A percentile compares a stretch with the other conserved stretches of the same genome.
Conservation (phyloP, 2,888 invertebrate species). For the Lissonota sp. region DNA sequence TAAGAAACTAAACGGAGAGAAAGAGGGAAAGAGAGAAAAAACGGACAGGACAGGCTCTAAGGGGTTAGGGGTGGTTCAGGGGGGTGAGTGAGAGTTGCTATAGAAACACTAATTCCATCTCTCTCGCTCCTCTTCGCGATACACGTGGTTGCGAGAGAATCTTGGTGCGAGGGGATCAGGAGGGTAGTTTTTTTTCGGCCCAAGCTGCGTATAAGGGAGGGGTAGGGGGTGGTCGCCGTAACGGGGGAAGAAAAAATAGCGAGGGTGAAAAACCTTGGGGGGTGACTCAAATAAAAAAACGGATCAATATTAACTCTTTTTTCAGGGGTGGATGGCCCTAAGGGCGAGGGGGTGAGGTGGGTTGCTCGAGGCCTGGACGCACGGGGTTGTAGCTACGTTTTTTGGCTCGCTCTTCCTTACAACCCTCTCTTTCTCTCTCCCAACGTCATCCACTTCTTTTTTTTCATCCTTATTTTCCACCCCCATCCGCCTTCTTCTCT, state of each 20-base stretch:
- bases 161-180: slow-evolving; percentile 37
- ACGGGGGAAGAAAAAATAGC: slow-evolving; percentile 83
- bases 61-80: background rate
- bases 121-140: slow-evolving; percentile 63
- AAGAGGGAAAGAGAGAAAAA: slow-evolving; percentile 54
- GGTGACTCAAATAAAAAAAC: slow-evolving; percentile 88
- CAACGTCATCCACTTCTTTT: slow-evolving; percentile 15
- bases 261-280: slow-evolving; percentile 87
- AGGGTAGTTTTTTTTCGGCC: slow-evolving; percentile 32
- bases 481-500: slow-evolving; percentile 31
- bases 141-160: background rate
- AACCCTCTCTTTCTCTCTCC: slow-evolving; percentile 17
- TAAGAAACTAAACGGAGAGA: slow-evolving; percentile 56
- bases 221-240: slow-evolving; percentile 61
- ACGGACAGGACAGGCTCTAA: slow-evolving; percentile 59
- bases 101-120: slow-evolving; percentile 87
- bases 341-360: slow-evolving; percentile 60
- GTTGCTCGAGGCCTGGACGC: slow-evolving; percentile 61
- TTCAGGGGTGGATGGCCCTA: slow-evolving; percentile 82
- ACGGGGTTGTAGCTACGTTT: slow-evolving; percentile 53
- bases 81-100: slow-evolving; percentile 85
- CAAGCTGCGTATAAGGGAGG: slow-evolving; percentile 38
- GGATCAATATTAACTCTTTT: slow-evolving; percentile 90
- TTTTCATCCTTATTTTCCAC: slow-evolving; percentile 46
- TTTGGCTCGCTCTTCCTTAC: slow-evolving; percentile 44